phyloP scores from a whole-genome alignment of 2,797 vertebrate species.

The Argentina silus region DNA sequence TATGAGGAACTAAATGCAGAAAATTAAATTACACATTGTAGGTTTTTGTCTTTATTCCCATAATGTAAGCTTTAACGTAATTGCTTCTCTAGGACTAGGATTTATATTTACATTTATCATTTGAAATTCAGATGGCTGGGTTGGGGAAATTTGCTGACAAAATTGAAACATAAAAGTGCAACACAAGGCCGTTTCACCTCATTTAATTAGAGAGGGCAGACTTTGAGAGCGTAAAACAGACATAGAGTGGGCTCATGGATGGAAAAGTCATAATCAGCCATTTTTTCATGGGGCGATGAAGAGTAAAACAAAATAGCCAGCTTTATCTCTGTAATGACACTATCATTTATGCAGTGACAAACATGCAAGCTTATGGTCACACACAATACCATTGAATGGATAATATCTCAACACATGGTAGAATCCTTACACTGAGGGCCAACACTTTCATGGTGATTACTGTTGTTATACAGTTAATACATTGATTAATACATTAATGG shows the following conservation, averaged over 20 bases:
- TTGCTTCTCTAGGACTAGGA: constrained; percentile 82
- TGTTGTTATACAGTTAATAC: neutral
- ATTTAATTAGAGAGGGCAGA: constrained; percentile 76
- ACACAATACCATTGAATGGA: neutral
- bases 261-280: constrained; percentile 58
- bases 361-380: constrained; percentile 21
- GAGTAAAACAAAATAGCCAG: constrained; percentile 59
- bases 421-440: neutral
- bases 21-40: constrained; percentile 80
- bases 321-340: constrained; percentile 58
- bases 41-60: constrained; percentile 84
- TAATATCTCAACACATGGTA: neutral
- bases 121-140: constrained; percentile 90
- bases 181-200: constrained; percentile 71
- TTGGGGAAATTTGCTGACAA: constrained; percentile 89
- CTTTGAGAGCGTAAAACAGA: constrained; percentile 37
- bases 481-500: neutral
- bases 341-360: constrained; percentile 46
- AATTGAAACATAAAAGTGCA: constrained; percentile 81
- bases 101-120: constrained; percentile 88
- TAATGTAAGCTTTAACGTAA: constrained; percentile 83
- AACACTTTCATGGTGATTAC: neutral
- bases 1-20: constrained; percentile 73
- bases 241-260: constrained; percentile 38
- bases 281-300: constrained; percentile 38